These are phyloP conservation scores for Ariopsis seemanni DNA, from an alignment of 2,113 vertebrate species.

Conservation along the genomic window DNA sequence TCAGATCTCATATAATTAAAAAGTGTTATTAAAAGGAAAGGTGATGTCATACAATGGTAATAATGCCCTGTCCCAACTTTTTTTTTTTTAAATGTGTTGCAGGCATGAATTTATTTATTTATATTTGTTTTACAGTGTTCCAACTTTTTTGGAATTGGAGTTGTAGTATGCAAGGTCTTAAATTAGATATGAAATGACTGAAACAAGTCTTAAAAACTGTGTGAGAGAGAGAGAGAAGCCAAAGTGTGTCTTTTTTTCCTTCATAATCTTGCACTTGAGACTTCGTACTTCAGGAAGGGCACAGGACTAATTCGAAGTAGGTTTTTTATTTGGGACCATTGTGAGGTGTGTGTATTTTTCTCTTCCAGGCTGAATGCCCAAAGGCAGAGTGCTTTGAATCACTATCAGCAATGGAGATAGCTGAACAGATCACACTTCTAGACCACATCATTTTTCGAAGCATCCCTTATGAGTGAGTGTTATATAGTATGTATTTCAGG, in stretches of 20 bases:
- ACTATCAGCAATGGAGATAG: slow-evolving; percentile 85
- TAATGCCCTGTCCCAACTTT: no score
- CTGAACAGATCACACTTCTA: slow-evolving; percentile 86
- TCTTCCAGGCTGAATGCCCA: slow-evolving; percentile 73
- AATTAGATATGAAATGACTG: neutral
- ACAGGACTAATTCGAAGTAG: neutral
- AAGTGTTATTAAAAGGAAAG: no score
- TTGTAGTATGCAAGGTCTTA: no score
- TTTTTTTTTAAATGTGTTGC: no score
- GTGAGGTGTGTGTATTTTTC: slow-evolving; percentile 1
- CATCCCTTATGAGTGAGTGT: slow-evolving; percentile 87
- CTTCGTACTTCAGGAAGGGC: neutral
- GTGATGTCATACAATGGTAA: no score
- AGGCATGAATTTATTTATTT: no score
- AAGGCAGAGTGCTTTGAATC: slow-evolving; percentile 82
- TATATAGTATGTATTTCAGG: neutral
- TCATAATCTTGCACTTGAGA: neutral
- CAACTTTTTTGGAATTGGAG: no score
- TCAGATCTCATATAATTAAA: no score
- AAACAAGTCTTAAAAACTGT: no score
- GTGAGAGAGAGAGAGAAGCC: no score
- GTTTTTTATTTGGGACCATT: neutral
- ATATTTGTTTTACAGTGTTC: no score
- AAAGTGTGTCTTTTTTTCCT: neutral
- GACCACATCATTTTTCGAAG: slow-evolving; percentile 85